Conservation (phyloP, 1,140 invertebrate genomes). For the Hycleus phaleratus region DNA sequence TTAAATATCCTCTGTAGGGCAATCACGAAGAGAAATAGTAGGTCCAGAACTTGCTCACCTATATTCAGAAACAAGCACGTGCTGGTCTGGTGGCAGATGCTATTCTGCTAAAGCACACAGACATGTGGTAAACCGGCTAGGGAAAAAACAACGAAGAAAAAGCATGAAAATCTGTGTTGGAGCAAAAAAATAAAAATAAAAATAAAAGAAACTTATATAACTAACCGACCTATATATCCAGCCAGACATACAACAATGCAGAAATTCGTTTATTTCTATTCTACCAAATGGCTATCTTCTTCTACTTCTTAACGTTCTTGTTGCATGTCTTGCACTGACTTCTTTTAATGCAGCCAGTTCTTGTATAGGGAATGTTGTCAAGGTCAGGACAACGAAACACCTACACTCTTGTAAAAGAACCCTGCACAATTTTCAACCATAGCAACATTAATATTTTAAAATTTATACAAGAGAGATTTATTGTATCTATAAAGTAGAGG, state of each 20-base stretch:
- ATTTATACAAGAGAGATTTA: no score
- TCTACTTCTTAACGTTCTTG: no score
- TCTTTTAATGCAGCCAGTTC: no score
- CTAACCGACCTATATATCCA: conserved; percentile 14
- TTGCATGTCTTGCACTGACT: no score
- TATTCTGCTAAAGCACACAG: conserved; percentile 13
- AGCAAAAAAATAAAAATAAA: conserved; percentile 8
- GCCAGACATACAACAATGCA: conserved; percentile 14
- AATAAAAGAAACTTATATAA: conserved; percentile 12
- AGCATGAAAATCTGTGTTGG: neutral
- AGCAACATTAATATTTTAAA: no score
- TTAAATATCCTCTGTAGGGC: conserved; percentile 19
- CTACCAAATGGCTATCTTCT: no score
- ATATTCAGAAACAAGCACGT: conserved; percentile 15
- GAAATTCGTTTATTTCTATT: neutral
- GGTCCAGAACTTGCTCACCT: conserved; percentile 16
- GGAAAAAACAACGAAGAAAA: neutral
- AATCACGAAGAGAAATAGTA: conserved; percentile 7
- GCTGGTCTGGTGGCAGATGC: conserved; percentile 18
- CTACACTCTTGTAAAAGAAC: no score
- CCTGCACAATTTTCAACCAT: no score
- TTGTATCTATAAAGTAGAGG: no score
- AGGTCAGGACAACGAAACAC: no score
- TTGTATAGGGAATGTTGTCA: no score
- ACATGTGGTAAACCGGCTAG: conserved; percentile 4